These are phyloP conservation scores for Papilio glaucus DNA, from an alignment of 1,140 invertebrate genomes.

Conservation along the genomic window DNA sequence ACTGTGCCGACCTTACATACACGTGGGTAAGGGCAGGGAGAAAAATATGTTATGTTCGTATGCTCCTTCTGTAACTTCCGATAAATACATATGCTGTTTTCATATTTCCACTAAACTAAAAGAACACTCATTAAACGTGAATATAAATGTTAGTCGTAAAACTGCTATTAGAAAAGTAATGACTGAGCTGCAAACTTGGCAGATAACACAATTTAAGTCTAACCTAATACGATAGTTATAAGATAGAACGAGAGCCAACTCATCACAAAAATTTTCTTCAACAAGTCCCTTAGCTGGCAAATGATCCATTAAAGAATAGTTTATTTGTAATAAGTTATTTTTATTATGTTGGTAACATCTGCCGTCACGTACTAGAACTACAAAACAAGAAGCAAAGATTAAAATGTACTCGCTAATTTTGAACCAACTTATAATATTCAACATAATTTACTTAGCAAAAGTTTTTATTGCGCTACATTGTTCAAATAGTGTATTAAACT, in stretches of 20 bases:
- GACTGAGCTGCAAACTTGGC: not conserved
- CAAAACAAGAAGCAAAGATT: not conserved
- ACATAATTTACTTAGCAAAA: not conserved
- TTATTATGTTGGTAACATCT: too few relatives aligned
- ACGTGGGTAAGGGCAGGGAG: too few relatives aligned
- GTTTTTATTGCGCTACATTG: not conserved
- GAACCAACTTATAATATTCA: not conserved
- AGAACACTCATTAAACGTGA: not conserved
- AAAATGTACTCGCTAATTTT: not conserved
- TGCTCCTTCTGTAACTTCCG: not conserved
- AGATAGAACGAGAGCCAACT: conserved; percentile 1
- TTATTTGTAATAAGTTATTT: not conserved
- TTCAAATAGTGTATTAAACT: too few relatives aligned
- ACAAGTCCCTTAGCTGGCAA: not conserved
- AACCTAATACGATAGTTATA: too few relatives aligned
- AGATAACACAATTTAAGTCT: conserved; percentile 11
- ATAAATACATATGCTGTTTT: too few relatives aligned
- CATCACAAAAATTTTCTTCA: not conserved
- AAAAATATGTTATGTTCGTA: too few relatives aligned
- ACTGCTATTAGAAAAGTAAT: not conserved
- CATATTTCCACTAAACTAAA: not conserved
- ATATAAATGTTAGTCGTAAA: not conserved
- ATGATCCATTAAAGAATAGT: not conserved
- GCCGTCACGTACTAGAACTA: too few relatives aligned
- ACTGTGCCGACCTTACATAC: too few relatives aligned